Evolutionary conservation across 2,797 vertebrate species (phyloP).

Genomic region (Neoniphon sammara): DNA sequence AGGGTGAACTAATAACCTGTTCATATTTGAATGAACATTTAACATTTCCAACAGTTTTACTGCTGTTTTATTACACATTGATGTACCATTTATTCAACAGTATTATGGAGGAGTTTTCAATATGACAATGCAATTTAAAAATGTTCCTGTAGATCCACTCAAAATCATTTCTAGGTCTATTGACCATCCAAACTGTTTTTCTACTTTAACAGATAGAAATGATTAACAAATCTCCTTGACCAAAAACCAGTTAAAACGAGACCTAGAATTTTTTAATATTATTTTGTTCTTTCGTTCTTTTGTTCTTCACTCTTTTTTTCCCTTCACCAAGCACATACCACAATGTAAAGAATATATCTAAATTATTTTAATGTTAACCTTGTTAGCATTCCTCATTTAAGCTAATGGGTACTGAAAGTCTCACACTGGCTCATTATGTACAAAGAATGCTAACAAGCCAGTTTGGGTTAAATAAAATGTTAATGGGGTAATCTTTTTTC

Average conservation of each 20-base stretch:
- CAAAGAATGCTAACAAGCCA: conserved; percentile 26
- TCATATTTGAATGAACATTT: neutral
- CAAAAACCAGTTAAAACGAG: no score
- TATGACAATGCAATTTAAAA: no score
- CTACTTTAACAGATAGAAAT: no score
- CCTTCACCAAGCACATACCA: conserved; percentile 6
- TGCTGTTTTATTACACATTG: neutral
- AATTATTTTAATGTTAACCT: conserved; percentile 35
- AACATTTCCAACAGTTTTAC: conserved; percentile 3
- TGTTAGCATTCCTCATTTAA: conserved; percentile 6
- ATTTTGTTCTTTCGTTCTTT: no score
- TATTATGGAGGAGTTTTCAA: no score
- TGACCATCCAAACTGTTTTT: no score
- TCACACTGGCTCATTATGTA: conserved; percentile 6
- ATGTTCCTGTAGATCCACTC: no score
- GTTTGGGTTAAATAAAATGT: conserved; percentile 25
- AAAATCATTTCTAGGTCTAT: no score
- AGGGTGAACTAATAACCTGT: neutral
- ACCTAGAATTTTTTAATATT: no score
- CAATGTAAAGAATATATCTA: no score
- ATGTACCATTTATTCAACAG: neutral
- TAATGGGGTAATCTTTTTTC: conserved; percentile 10
- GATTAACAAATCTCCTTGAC: no score
- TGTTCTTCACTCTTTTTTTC: no score
- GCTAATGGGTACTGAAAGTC: conserved; percentile 4